A percentile compares a stretch with the other conserved stretches of the same genome.
phyloP scores from a whole-genome alignment of 2,888 invertebrate genomes.

The Acronicta alni region DNA sequence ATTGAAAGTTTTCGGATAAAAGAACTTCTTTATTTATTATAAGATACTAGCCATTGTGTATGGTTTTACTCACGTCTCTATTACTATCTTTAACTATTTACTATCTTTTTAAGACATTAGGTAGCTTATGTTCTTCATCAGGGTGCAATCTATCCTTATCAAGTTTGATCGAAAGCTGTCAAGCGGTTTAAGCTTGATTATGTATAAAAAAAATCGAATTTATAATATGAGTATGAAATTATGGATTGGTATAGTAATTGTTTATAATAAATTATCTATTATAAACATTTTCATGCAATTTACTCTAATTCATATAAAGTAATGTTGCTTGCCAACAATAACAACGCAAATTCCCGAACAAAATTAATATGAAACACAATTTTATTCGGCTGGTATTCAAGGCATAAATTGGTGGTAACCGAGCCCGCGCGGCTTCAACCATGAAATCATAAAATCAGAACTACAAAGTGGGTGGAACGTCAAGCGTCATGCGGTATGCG shows the following conservation, averaged over 20 bases:
- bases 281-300: neutral
- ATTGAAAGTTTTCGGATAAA: slow-evolving; percentile 19
- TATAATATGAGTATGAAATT: no score
- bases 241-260: no score
- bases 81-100: no score
- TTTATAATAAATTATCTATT: no score
- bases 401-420: slow-evolving; percentile 63
- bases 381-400: slow-evolving; percentile 48
- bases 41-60: neutral
- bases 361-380: slow-evolving; percentile 47
- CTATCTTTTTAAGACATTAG: no score
- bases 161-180: no score
- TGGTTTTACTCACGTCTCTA: neutral
- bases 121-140: no score
- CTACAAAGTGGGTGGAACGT: slow-evolving; percentile 60
- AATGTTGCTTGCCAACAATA: slow-evolving; percentile 22
- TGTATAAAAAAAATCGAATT: no score
- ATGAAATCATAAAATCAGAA: slow-evolving; percentile 66
- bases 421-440: slow-evolving; percentile 50
- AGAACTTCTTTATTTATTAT: slow-evolving; percentile 11
- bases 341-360: slow-evolving; percentile 18
- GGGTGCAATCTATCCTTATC: no score
- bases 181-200: no score
- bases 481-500: slow-evolving; percentile 68
- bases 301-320: slow-evolving; percentile 11